phyloP scores from a whole-genome alignment of 53 echinoderm and acorn worm species.

The Echinarachnius parma region DNA sequence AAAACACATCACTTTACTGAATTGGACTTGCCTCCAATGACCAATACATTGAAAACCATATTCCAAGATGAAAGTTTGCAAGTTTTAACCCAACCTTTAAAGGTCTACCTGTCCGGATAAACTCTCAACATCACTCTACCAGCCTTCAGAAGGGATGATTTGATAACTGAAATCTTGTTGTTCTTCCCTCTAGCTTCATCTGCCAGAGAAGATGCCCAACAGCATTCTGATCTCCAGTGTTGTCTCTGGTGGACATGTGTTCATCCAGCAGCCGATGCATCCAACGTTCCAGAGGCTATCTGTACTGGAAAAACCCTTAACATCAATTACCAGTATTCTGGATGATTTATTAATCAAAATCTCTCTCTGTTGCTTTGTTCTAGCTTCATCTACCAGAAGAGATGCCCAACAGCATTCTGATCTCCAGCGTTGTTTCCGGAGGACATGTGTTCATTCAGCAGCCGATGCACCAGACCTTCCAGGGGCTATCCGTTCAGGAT shows the following conservation, averaged over 20 bases:
- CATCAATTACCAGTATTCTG: slow-evolving; percentile 67
- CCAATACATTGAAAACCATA: too few species aligned
- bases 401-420: slow-evolving; percentile 63
- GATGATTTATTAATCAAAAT: too few species aligned
- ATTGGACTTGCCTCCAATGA: too few species aligned
- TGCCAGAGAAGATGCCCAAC: slow-evolving; percentile 76
- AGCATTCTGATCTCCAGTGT: slow-evolving; percentile 78
- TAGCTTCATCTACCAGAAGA: slow-evolving; percentile 91
- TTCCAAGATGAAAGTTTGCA: too few species aligned
- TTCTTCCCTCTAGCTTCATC: too few species aligned
- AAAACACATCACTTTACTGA: too few species aligned
- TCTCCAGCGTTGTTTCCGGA: slow-evolving; percentile 86
- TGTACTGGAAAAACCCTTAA: slow-evolving; percentile 40
- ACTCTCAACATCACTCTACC: too few species aligned
- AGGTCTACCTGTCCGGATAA: too few species aligned
- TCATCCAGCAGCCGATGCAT: slow-evolving; percentile 84
- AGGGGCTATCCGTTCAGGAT: slow-evolving; percentile 64
- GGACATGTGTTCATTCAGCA: slow-evolving; percentile 97
- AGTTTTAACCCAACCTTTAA: too few species aligned
- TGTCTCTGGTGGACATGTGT: slow-evolving; percentile 81
- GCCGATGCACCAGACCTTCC: slow-evolving; percentile 82
- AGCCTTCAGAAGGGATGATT: too few species aligned
- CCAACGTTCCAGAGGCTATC: slow-evolving; percentile 69
- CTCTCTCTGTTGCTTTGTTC: too few species aligned
- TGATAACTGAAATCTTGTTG: too few species aligned